phyloP scores from a whole-genome alignment of 2,888 invertebrate genomes.

The Adela reaumurella region DNA sequence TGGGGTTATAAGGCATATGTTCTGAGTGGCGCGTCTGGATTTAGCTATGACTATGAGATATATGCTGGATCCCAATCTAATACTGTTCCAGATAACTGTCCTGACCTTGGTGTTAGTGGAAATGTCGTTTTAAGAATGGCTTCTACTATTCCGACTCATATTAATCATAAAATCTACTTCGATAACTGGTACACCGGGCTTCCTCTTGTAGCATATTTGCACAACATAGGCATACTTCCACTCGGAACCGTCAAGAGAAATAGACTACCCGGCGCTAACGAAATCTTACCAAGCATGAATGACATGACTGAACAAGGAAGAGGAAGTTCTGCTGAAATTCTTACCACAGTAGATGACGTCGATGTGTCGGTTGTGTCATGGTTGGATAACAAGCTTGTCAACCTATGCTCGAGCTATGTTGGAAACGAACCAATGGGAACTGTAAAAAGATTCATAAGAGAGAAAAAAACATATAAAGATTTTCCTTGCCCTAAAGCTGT shows the following conservation, averaged over 20 bases:
- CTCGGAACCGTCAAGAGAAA: slow-evolving; percentile 1
- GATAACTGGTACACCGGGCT: slow-evolving; percentile 14
- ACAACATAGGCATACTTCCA: slow-evolving; percentile 2
- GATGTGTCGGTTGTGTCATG: slow-evolving; percentile 4
- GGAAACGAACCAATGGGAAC: slow-evolving; percentile 1
- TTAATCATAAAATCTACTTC: slow-evolving; percentile 13
- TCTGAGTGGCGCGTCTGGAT: slow-evolving; percentile 19
- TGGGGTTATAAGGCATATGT: slow-evolving; percentile 20
- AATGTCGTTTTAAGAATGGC: slow-evolving; percentile 9
- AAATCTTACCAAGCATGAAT: slow-evolving; percentile 5
- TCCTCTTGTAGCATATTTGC: slow-evolving; percentile 9
- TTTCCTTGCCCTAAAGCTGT: slow-evolving; percentile 4
- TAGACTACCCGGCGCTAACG: slow-evolving; percentile 3
- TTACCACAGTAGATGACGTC: slow-evolving; percentile 6
- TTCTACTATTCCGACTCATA: slow-evolving; percentile 9
- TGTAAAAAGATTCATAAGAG: not conserved
- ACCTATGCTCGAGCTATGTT: slow-evolving; percentile 3
- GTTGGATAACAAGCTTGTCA: slow-evolving; percentile 2
- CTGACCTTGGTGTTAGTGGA: slow-evolving; percentile 8
- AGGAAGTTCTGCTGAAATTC: slow-evolving; percentile 9
- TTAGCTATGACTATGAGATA: slow-evolving; percentile 15
- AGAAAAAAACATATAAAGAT: slow-evolving; percentile 1
- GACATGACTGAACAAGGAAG: slow-evolving; percentile 5
- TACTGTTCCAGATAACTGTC: not conserved
- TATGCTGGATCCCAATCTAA: slow-evolving; percentile 3